Evolutionary conservation across 2,113 vertebrate genomes (phyloP).

Genomic region (Petrocephalus zakoni): DNA sequence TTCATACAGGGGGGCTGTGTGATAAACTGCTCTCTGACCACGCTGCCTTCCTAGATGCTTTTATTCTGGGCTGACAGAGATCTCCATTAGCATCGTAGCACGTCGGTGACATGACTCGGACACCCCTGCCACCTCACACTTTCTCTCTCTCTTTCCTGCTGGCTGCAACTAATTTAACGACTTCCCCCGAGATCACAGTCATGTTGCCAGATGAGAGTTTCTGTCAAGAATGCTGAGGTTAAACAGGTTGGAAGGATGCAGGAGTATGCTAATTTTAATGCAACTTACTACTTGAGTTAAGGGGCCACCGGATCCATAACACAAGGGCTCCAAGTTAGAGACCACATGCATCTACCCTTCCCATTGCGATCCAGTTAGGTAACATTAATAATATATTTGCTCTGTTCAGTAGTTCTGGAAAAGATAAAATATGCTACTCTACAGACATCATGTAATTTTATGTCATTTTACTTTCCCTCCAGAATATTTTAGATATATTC

Average conservation of each 20-base stretch:
- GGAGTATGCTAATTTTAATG: constrained; percentile 14
- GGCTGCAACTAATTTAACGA: too few species aligned
- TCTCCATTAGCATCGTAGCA: not conserved
- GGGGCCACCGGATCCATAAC: not conserved
- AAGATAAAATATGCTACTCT: not conserved
- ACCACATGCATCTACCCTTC: not conserved
- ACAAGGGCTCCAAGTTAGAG: not conserved
- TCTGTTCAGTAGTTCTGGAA: not conserved
- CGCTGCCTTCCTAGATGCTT: not conserved
- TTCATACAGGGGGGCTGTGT: too few species aligned
- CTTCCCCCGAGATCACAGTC: constrained; percentile 12
- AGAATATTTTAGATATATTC: not conserved
- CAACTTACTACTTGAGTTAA: not conserved
- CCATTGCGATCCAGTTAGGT: not conserved
- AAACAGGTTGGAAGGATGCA: constrained; percentile 6
- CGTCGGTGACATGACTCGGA: not conserved
- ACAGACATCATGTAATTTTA: not conserved
- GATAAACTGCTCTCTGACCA: not conserved
- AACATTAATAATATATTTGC: not conserved
- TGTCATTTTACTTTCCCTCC: not conserved
- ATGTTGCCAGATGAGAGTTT: constrained; percentile 1
- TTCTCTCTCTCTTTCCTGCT: too few species aligned
- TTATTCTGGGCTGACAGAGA: not conserved
- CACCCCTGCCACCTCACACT: too few species aligned
- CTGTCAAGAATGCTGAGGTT: constrained; percentile 11